Evolutionary conservation across 2,797 vertebrate genomes (phyloP).

Genomic region (Bradypodion ventrale): DNA sequence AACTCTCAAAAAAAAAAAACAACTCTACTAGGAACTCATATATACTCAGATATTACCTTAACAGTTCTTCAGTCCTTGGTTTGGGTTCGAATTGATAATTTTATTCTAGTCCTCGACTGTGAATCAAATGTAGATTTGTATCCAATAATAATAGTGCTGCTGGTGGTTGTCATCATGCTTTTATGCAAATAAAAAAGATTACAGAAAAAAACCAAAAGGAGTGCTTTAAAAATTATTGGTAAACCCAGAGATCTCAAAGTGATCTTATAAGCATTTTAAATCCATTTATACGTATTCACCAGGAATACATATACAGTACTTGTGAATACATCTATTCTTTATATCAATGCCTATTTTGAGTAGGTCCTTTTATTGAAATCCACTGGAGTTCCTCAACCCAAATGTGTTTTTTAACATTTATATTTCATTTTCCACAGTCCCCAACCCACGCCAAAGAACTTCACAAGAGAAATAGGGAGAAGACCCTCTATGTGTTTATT

Average conservation of each 20-base stretch:
- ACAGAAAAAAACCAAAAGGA: neutral
- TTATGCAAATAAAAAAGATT: slow-evolving; percentile 12
- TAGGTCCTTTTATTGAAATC: slow-evolving; percentile 26
- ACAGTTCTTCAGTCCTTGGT: too few species aligned
- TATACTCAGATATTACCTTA: too few species aligned
- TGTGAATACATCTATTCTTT: slow-evolving; percentile 49
- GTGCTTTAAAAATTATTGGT: slow-evolving; percentile 16
- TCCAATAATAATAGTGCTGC: too few species aligned
- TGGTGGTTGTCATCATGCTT: too few species aligned
- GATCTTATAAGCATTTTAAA: slow-evolving; percentile 3
- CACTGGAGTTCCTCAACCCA: slow-evolving; percentile 19
- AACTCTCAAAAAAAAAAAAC: too few species aligned
- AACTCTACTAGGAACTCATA: too few species aligned
- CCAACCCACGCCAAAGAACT: neutral
- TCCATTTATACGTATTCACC: slow-evolving; percentile 26
- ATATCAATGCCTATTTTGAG: slow-evolving; percentile 15
- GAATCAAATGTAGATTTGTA: too few species aligned
- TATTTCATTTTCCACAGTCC: neutral
- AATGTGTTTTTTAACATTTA: neutral
- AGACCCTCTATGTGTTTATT: neutral
- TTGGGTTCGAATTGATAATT: too few species aligned
- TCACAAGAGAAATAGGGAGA: neutral
- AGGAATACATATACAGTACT: slow-evolving; percentile 55
- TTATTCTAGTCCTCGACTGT: too few species aligned
- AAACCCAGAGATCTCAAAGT: slow-evolving; percentile 34